Conservation (phyloP, 2,797 vertebrate genomes). For the Triplophysa bombifrons region DNA sequence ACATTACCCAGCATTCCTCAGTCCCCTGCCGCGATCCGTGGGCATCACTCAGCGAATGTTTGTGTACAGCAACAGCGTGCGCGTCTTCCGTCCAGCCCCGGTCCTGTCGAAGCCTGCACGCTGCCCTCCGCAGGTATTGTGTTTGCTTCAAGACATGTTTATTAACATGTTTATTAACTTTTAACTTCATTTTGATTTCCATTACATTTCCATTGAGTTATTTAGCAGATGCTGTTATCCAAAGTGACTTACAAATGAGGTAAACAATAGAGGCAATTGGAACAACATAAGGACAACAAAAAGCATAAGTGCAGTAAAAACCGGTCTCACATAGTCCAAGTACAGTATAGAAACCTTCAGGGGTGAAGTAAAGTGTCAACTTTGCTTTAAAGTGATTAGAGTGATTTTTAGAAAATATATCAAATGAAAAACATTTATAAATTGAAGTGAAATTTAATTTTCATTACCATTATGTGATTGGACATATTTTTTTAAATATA, state of each 20-base stretch:
- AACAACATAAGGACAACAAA: no score
- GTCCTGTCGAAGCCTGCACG: conserved; percentile 79
- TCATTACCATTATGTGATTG: neutral
- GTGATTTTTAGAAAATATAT: neutral
- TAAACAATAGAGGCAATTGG: no score
- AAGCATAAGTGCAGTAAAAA: no score
- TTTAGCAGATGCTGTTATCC: no score
- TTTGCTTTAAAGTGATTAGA: no score
- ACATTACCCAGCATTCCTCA: conserved; percentile 93
- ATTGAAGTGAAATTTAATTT: no score
- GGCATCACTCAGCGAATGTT: conserved; percentile 72
- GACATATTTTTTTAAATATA: neutral
- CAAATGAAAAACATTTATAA: neutral
- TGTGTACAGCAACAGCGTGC: conserved; percentile 69
- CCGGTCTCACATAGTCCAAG: no score
- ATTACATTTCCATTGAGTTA: no score
- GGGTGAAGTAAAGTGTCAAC: no score
- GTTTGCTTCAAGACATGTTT: neutral
- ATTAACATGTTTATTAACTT: neutral
- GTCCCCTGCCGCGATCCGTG: conserved; percentile 84
- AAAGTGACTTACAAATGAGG: no score
- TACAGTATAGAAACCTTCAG: no score
- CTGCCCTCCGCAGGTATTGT: conserved; percentile 82
- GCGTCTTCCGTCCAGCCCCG: conserved; percentile 51
- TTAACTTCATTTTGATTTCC: no score